These are phyloP conservation scores for Sprattus sprattus DNA, from an alignment of 2,113 vertebrate genomes.

Conservation along the genomic window DNA sequence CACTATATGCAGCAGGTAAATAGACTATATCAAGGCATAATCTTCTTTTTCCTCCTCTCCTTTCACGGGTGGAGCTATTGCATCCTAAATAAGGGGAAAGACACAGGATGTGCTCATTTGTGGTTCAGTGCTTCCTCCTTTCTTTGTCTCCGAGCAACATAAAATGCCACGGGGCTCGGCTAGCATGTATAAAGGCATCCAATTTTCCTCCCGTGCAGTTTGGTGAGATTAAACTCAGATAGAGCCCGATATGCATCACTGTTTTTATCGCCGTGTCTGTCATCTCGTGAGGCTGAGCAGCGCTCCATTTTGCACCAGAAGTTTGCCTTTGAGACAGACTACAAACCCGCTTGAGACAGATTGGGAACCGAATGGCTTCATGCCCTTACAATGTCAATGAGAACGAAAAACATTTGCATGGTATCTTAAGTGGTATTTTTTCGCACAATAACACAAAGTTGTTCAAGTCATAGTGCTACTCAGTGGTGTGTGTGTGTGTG, in stretches of 20 bases:
- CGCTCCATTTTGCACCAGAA: neutral
- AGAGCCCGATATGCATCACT: slow-evolving; percentile 14
- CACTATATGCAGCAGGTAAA: neutral
- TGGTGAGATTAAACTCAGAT: slow-evolving; percentile 4
- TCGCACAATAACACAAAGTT: neutral
- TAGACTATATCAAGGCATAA: neutral
- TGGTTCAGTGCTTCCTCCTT: neutral
- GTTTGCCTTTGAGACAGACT: neutral
- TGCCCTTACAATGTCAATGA: neutral
- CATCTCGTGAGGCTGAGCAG: neutral
- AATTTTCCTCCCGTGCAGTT: slow-evolving; percentile 8
- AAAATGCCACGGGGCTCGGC: neutral
- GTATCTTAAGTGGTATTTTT: neutral
- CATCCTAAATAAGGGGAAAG: neutral
- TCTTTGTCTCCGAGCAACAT: neutral
- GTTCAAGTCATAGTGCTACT: neutral
- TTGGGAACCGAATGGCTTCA: neutral
- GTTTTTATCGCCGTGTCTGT: slow-evolving; percentile 11
- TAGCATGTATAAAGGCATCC: slow-evolving; percentile 12
- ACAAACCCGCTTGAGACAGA: slow-evolving; percentile 4
- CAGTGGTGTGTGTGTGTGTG: neutral
- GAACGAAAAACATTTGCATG: neutral
- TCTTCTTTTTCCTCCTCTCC: neutral
- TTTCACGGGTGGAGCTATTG: neutral
- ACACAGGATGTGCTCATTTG: neutral